Evolutionary conservation across 2,888 invertebrate species (phyloP), one percentile per base, ranked within the genome.

Genomic region (Lordiphosa fenestrarum): DNA sequence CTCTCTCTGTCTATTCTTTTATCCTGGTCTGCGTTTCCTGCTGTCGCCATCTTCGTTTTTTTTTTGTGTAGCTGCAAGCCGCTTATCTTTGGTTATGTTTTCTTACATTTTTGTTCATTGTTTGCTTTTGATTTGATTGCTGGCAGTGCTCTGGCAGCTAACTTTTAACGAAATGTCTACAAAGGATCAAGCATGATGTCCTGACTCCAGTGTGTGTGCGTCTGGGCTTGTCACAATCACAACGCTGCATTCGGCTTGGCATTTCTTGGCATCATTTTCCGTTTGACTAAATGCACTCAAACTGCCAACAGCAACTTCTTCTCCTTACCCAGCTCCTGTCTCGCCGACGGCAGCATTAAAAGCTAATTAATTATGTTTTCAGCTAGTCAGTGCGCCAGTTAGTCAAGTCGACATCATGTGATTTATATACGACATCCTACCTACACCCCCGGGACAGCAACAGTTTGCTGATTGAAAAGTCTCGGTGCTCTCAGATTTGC

Each of bases 161-260:
- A 84, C 82, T 81, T 84, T 84, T 81, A 84, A 84, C 83, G 84
- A 82, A 84, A 82, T 81, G 81, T 84, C 84, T 81, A 84, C 84
- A 81, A 81, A 81, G 81, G 84, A 78, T 82, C 80, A 69, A 65
- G 77, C 71, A 72, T 75, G 71, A 77, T 71, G 68, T 58, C 53
- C 48, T 54, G 44, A 47, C 54, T 57, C 50, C 46, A 23, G 41
- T 38, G 37, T 41, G 38, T 55, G 48, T 54, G 23, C 6, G 33
- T 36, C 25, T 47, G 47, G 55, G 51, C 66, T 46, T 81, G 81
- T 73, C 83, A 83, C 73, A 75, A 71, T 71, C 84, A 83, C 73
- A 59, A 69, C 69, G 56, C 56, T 48, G 47, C 63, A 58, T 49
- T 38, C 64, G 64, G 39, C 57, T 63, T 71, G 57, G 61, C 57